A percentile compares a stretch with the other conserved stretches of the same genome.
These are phyloP conservation scores for Ectropis grisescens DNA, from an alignment of 1,140 invertebrate species.

Conservation along the genomic window DNA sequence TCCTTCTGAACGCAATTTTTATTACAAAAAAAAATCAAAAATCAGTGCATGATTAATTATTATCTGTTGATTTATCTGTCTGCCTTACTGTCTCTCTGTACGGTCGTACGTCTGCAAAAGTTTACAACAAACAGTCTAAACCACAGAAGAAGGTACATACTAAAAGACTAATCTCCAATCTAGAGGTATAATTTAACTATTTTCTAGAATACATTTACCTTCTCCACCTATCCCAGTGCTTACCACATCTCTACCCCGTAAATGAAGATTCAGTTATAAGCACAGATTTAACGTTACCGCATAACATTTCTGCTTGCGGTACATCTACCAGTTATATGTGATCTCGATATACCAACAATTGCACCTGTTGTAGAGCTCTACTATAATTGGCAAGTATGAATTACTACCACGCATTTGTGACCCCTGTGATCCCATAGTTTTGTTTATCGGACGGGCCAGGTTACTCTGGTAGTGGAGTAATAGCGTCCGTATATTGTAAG, in stretches of 20 bases:
- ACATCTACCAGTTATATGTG: slow-evolving; percentile 22
- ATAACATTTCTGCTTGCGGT: slow-evolving; percentile 42
- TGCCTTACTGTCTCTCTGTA: no score
- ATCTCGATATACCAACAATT: slow-evolving; percentile 17
- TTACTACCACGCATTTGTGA: slow-evolving; percentile 12
- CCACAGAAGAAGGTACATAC: no score
- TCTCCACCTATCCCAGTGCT: slow-evolving; percentile 4
- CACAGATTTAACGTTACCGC: slow-evolving; percentile 31
- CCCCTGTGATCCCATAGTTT: slow-evolving; percentile 9
- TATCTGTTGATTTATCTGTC: no score
- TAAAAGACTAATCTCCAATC: no score
- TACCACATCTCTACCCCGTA: slow-evolving; percentile 17
- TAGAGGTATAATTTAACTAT: no score
- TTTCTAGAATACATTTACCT: no score
- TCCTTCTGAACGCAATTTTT: no score
- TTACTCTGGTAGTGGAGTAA: slow-evolving; percentile 16
- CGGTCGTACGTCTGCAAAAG: no score
- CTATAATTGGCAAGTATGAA: slow-evolving; percentile 2
- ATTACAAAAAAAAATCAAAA: no score
- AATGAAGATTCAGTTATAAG: slow-evolving; percentile 36
- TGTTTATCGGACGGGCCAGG: slow-evolving; percentile 19
- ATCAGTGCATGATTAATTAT: no score
- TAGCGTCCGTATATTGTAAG: slow-evolving; percentile 11
- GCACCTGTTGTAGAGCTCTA: background rate
- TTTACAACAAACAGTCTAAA: no score